Evolutionary conservation across 92 coral and sea anemone species (phyloP).

Genomic region (Micromussa lordhowensis): DNA sequence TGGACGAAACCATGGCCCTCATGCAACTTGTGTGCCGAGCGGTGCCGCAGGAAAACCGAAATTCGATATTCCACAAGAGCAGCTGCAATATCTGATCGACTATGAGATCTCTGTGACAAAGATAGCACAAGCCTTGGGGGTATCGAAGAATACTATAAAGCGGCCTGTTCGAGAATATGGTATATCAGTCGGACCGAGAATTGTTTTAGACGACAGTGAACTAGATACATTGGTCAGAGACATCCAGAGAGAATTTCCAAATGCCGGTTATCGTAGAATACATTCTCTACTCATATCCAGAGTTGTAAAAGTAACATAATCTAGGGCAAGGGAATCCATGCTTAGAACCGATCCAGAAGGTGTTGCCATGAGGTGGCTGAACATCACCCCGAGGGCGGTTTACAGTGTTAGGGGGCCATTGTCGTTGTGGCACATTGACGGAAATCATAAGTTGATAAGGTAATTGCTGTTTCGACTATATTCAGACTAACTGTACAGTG

Average conservation of each 20-base stretch:
- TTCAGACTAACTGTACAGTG: neutral
- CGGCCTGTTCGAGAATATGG: no score
- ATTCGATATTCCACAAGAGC: no score
- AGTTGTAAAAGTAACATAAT: conserved; percentile 49
- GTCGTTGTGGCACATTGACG: conserved; percentile 80
- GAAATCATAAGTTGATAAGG: conserved; percentile 79
- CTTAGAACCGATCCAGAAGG: conserved; percentile 83
- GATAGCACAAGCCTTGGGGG: no score
- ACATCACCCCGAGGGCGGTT: conserved; percentile 62
- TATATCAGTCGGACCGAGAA: no score
- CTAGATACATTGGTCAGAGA: no score
- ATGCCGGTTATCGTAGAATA: no score
- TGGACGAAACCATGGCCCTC: neutral
- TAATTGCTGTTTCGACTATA: conserved; percentile 9
- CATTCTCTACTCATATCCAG: conserved; percentile 63
- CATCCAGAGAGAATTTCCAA: no score
- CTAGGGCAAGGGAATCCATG: conserved; percentile 69
- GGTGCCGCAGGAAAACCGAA: no score
- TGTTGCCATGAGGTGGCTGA: conserved; percentile 73
- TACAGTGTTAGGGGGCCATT: conserved; percentile 73
- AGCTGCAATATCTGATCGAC: no score
- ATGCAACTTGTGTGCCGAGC: neutral
- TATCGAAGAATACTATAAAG: no score
- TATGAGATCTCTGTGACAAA: no score
- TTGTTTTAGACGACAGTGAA: no score